Evolutionary conservation across 2,113 vertebrate genomes (phyloP), one percentile per base, ranked within the genome.

Genomic region (Crotalus helleri): DNA sequence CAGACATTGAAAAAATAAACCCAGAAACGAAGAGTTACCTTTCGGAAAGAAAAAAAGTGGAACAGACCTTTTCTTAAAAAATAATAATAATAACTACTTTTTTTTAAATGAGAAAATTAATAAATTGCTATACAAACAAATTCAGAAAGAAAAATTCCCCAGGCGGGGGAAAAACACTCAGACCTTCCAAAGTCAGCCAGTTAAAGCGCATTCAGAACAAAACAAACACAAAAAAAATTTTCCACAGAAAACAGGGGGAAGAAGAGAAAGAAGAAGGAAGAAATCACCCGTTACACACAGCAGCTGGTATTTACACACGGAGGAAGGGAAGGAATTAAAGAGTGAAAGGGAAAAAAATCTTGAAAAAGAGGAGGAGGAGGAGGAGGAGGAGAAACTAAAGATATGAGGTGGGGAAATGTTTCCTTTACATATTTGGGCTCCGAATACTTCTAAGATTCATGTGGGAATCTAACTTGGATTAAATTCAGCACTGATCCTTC

Each of bases 281-380:
- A 97, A 96, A 96, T 96, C 94, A 94, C 92, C 92, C 93, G 44
- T 91, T 94, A 93, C 74, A 91, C 55, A 92, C 87, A 91, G 91
- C 93, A 93, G 91, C 88, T 94, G 74, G 91, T 94, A 94, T 94
- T 94, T 93, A 93, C 91, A 93, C 93, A 92, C 58, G 87, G 85
- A 88, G 87, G 94, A 53, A 92, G 93, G 94, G 92, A 93, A 94
- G 91, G 44, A 39, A 92, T 58, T 92, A 55, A 91, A 51, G 59
- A 81, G 88, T 54, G 86, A 54, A 92, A 92, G 92, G 93, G 92
- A 89, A 91, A 92, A 91, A 91, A 95, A 61, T 29, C 89, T 88
- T 92, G 86, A 93, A 92, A 92, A 92, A 57, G 93, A 11, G 44
- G 44, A 46, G 46, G 46, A 46, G 23, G 44, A 46, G 46, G 46